Conservation (phyloP, 2,113 vertebrate species). For the Macrotis lagotis region DNA sequence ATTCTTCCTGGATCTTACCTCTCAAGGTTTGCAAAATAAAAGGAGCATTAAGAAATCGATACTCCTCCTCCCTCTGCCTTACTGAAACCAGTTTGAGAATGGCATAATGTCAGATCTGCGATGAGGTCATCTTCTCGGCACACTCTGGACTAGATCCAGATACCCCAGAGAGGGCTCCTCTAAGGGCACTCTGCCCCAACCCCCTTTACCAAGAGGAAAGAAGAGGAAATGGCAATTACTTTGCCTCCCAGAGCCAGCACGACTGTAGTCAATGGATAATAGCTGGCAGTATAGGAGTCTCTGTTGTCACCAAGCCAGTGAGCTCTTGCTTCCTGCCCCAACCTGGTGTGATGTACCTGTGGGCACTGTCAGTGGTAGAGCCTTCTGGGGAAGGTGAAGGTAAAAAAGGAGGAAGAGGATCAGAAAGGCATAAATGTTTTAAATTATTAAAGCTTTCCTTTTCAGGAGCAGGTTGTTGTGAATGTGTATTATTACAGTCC, state of each 20-base stretch:
- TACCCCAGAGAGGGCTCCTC: background rate
- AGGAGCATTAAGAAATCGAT: background rate
- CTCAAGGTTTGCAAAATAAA: background rate
- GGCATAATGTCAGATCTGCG: background rate
- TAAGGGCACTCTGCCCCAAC: background rate
- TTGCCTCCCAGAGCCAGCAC: constrained; percentile 76
- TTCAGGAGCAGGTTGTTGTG: constrained; percentile 70
- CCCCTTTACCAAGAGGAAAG: background rate
- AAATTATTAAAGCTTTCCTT: constrained; percentile 24
- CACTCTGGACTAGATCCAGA: background rate
- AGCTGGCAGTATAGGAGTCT: constrained; percentile 77
- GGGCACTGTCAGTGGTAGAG: constrained; percentile 71
- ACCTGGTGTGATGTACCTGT: constrained; percentile 79
- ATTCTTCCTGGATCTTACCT: background rate
- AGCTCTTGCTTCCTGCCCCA: constrained; percentile 74
- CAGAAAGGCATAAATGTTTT: constrained; percentile 20
- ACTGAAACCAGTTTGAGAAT: background rate
- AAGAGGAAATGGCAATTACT: accelerated
- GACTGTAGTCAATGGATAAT: constrained; percentile 74
- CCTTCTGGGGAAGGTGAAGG: constrained; percentile 24
- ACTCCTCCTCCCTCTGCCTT: background rate
- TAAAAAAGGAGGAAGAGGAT: constrained; percentile 53
- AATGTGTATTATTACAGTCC: constrained; percentile 63
- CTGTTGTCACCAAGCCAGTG: constrained; percentile 78
- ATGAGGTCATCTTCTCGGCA: background rate